Conservation (phyloP, 2,797 vertebrate genomes). For the Muscicapa striata region DNA sequence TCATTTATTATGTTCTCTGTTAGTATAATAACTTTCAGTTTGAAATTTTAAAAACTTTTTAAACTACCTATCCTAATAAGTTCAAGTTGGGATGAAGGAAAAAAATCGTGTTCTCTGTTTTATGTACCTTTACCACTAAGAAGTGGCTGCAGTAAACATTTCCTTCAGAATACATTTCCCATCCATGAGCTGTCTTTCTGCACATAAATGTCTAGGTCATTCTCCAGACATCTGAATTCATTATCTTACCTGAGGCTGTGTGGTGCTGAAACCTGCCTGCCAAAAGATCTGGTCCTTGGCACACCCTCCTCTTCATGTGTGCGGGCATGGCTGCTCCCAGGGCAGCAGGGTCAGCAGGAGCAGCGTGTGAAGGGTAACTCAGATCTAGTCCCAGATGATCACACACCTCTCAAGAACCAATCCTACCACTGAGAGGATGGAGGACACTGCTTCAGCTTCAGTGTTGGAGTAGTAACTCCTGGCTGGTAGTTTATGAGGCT, state of each 20-base stretch:
- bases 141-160: background rate
- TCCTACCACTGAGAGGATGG: background rate
- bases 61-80: background rate
- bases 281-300: background rate
- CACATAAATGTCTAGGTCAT: rapidly evolving
- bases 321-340: background rate
- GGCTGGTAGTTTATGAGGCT: background rate
- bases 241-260: background rate
- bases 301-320: rapidly evolving
- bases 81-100: background rate
- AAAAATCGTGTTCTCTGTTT: background rate
- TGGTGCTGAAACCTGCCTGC: background rate
- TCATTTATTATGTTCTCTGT: background rate
- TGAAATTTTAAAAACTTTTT: background rate
- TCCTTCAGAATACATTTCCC: background rate
- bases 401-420: background rate
- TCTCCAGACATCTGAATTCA: background rate
- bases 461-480: background rate
- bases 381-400: background rate
- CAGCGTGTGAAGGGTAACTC: background rate
- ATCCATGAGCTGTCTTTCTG: background rate
- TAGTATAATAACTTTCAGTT: background rate
- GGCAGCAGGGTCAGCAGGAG: background rate
- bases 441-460: background rate
- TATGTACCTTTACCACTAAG: background rate